Base-by-base conservation (phyloP, 1,140 invertebrate genomes). In the Reticulitermes speratus region DNA sequence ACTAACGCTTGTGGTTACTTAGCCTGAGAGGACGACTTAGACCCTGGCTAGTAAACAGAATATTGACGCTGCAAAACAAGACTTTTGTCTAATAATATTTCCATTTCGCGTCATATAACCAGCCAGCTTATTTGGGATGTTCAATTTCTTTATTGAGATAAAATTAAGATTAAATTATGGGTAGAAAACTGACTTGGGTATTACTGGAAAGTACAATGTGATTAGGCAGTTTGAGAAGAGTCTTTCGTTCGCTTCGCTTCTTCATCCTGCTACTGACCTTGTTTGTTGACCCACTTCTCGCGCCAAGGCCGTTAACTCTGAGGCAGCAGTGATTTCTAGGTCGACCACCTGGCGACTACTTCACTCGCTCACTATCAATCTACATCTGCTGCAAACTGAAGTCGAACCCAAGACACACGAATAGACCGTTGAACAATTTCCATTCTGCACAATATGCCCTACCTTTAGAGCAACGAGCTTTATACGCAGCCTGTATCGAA, bases 301-400 rank as follows among this genome's bases (percentile, higher is more conserved):
- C 83, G 45, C 83, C 83, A 84, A 84, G 83, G 83, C 83, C 83
- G 83, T 84, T 84, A 84, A 84, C 83, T 84, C 83, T 16, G 23
- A 44, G 44, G 83, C 83, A 25, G 82, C 82, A 84, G 44, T 84
- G 65, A 75, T 75, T 84, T 84, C 83, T 84, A 84, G 83, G 83
- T 84, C 83, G 65, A 84, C 83, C 83, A 84, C 83, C 83, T 84
- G 83, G 83, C 83, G 83, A 52, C 45, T 75, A 75, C 8, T 75
- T 30, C 65, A 75, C 65, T 75, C n/a, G 65, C 65, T 75, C 65
- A 75, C 65, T 75, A 25, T 75, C 65, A 75, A 75, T 75, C 25
- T 30, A 75, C 65, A 75, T 75, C 65, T 75, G 65, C 65, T 75
- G 65, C 25, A 75, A n/a, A 2, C 12, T 30, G 65, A 25, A 30